These are phyloP conservation scores for Eurytoma californica DNA, from an alignment of 2,888 invertebrate species.

Conservation along the genomic window DNA sequence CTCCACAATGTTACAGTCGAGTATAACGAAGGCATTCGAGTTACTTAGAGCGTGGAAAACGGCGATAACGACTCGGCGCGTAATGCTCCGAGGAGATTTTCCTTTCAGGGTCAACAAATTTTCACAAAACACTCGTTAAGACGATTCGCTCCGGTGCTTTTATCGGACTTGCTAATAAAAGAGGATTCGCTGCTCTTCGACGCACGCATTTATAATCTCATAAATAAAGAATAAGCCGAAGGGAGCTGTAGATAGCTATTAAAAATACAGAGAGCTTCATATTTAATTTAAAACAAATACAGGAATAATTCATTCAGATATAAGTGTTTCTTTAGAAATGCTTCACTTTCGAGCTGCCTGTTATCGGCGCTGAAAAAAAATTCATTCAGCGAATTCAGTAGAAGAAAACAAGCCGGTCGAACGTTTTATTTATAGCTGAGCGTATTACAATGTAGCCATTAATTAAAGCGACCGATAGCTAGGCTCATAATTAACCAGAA, in stretches of 20 bases:
- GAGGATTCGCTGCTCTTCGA: neutral
- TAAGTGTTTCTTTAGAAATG: too few species aligned
- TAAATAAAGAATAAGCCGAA: neutral
- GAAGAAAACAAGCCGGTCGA: too few species aligned
- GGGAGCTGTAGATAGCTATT: neutral
- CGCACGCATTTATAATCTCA: neutral
- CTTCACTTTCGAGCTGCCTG: too few species aligned
- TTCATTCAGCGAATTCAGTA: too few species aligned
- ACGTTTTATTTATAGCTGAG: too few species aligned
- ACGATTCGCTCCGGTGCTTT: neutral
- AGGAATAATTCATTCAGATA: too few species aligned
- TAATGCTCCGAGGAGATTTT: slow-evolving; percentile 17
- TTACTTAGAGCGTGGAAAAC: slow-evolving; percentile 43
- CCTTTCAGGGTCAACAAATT: slow-evolving; percentile 24
- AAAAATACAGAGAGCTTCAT: neutral
- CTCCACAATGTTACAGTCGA: neutral
- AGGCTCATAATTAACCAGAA: too few species aligned
- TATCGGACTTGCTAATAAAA: neutral
- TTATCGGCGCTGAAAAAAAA: too few species aligned
- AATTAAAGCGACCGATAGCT: too few species aligned
- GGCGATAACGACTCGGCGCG: slow-evolving; percentile 23
- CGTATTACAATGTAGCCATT: too few species aligned
- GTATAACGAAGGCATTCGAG: slow-evolving; percentile 27
- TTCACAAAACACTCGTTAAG: slow-evolving; percentile 26
- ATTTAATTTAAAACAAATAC: neutral